A percentile compares a stretch with the other conserved stretches of the same genome.
Evolutionary conservation across 2,888 invertebrate genomes (phyloP).

Genomic region (Nomada hirtipes): DNA sequence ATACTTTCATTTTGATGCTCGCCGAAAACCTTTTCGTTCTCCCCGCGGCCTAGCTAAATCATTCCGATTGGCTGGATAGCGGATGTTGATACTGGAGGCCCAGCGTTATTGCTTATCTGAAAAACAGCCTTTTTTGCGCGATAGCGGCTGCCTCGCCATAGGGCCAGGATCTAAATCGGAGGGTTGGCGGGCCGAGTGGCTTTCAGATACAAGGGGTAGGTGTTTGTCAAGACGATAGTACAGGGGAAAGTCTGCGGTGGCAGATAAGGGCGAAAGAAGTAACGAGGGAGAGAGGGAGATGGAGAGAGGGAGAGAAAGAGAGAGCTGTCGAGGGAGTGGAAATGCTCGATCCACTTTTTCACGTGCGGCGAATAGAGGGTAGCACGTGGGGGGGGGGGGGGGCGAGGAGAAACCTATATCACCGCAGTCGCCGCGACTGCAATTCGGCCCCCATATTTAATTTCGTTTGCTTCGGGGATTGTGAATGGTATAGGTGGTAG

Average conservation of each 20-base stretch:
- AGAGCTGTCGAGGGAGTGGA: slow-evolving; percentile 53
- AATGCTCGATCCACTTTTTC: slow-evolving; percentile 62
- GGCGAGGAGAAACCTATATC: slow-evolving; percentile 73
- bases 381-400: slow-evolving; percentile 15
- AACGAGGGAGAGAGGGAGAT: slow-evolving; percentile 24
- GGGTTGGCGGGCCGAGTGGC: slow-evolving; percentile 72
- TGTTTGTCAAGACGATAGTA: slow-evolving; percentile 76
- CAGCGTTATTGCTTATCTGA: slow-evolving; percentile 61
- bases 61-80: slow-evolving; percentile 70
- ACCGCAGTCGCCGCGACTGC: slow-evolving; percentile 76
- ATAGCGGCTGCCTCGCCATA: slow-evolving; percentile 54
- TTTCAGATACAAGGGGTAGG: slow-evolving; percentile 78
- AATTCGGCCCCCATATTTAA: slow-evolving; percentile 83
- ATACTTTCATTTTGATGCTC: slow-evolving; percentile 4
- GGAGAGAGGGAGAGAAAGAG: not conserved
- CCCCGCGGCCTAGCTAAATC: slow-evolving; percentile 37
- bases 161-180: slow-evolving; percentile 64
- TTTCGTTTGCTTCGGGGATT: slow-evolving; percentile 74
- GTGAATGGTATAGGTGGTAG: slow-evolving; percentile 66
- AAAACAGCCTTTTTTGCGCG: slow-evolving; percentile 55
- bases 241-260: slow-evolving; percentile 80
- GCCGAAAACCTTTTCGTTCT: not conserved
- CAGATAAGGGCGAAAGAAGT: slow-evolving; percentile 79
- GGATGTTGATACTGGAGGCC: slow-evolving; percentile 59
- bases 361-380: slow-evolving; percentile 27